Conservation (phyloP, 2,797 vertebrate genomes). For the Megaceryle alcyon region DNA sequence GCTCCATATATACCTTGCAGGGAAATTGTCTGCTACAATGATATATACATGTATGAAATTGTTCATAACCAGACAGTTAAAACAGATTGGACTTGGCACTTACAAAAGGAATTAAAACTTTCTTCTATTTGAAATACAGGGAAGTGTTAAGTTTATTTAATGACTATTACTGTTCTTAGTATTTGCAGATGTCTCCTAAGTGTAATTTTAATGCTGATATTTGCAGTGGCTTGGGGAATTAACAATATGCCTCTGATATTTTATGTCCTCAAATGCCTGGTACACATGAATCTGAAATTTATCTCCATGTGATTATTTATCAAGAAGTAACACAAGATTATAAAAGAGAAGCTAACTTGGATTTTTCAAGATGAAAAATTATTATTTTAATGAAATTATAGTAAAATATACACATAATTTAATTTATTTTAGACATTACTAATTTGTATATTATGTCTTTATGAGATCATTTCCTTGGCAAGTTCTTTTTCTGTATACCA, state of each 20-base stretch:
- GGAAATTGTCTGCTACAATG: not conserved
- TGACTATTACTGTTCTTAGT: not conserved
- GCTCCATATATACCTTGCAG: not conserved
- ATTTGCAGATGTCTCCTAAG: conserved; percentile 5
- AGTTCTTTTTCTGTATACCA: not conserved
- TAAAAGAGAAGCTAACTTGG: not conserved
- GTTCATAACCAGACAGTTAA: not conserved
- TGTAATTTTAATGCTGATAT: not conserved
- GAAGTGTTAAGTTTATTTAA: conserved; percentile 17
- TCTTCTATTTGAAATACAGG: not conserved
- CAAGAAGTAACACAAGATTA: not conserved
- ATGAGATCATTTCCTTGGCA: not conserved
- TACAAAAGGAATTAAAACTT: not conserved
- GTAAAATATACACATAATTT: not conserved
- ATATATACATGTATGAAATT: not conserved
- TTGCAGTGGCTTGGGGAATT: not conserved
- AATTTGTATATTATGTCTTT: not conserved
- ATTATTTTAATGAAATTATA: not conserved
- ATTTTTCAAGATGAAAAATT: not conserved
- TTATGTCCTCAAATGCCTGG: not conserved
- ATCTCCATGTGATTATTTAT: not conserved
- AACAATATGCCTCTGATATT: not conserved
- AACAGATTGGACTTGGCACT: not conserved
- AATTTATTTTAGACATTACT: not conserved
- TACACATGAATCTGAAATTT: not conserved